Percentiles rank a stretch among this genome's conserved stretches.
These are phyloP conservation scores for Thymelicus sylvestris DNA, from an alignment of 2,888 invertebrate genomes.

Conservation along the genomic window DNA sequence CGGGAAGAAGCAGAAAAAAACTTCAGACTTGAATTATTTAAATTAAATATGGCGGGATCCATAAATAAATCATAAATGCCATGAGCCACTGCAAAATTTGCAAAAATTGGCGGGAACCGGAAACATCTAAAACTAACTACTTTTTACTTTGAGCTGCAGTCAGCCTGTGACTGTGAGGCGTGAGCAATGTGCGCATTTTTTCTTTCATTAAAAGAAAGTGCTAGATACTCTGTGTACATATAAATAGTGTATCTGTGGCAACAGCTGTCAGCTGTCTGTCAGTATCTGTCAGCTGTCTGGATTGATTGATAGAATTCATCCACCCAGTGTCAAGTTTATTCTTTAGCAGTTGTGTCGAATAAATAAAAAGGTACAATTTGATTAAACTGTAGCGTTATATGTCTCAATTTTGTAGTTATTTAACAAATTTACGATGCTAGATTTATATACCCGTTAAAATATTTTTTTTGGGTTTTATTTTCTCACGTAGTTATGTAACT, in stretches of 20 bases:
- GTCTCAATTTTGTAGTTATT: neutral
- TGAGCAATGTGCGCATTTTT: too few relatives aligned
- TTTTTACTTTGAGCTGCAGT: too few relatives aligned
- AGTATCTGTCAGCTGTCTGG: neutral
- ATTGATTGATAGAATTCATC: too few relatives aligned
- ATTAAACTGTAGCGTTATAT: neutral
- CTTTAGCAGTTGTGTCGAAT: slow-evolving; percentile 11
- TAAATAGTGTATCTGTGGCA: too few relatives aligned
- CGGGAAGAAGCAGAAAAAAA: too few relatives aligned
- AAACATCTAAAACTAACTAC: too few relatives aligned
- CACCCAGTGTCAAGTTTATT: slow-evolving; percentile 5
- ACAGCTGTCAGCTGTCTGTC: slow-evolving; percentile 1
- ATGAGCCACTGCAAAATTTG: neutral
- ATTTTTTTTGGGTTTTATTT: slow-evolving; percentile 7
- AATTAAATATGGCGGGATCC: too few relatives aligned
- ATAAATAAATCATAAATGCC: too few relatives aligned
- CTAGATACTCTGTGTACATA: too few relatives aligned
- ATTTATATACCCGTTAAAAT: neutral
- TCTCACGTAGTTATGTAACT: slow-evolving; percentile 46
- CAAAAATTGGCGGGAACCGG: slow-evolving; percentile 6
- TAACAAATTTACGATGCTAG: neutral
- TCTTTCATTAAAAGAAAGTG: too few relatives aligned
- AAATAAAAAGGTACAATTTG: slow-evolving; percentile 31
- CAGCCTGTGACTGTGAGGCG: too few relatives aligned
- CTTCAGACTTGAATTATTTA: too few relatives aligned